Base-by-base conservation (phyloP, 2,797 vertebrate genomes). In the Typhlichthys subterraneus region DNA sequence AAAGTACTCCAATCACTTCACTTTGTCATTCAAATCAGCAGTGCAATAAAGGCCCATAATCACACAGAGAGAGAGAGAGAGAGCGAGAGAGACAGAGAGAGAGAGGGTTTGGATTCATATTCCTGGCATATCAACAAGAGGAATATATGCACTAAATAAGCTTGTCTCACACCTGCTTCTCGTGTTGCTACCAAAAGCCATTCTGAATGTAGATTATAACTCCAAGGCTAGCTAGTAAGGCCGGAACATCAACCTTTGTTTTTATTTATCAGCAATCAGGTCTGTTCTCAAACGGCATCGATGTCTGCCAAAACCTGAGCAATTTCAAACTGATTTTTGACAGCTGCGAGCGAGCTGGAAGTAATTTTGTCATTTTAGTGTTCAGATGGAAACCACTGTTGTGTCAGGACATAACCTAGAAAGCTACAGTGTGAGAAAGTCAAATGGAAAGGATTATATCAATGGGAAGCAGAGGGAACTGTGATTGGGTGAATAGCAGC, bases 1-100 rank as follows among this genome's bases (percentile, higher is more conserved):
- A 38, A 70, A 75, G 69, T 61, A 38, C 53, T 53, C 65, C 73
- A 77, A 70, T 76, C 77, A 75, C 72, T 79, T 57, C 54, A 71
- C 48, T 33, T 63, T 49, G 63, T 78, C 67, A 13, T 47, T 70
- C 69, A 72, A 72, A 70, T 72, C 72, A 64, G 29, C 59, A 57
- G 48, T 15, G 52, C 51, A 53, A 57, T 69, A 66, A 57, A 29
- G 38, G 48, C 42, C 73, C 58, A 45, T 74, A 59, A 74, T 64
- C 53, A 50, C 53, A 38, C 19, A 1, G 49, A 0, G 61, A 52
- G 49, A 50, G 9, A 50, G 48, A 48, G 9, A 48, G 47, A 12
- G 47, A 48, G 8, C 13, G 47, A 48, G 9, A 48, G 47, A 48
- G 47, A 5, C 13, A 1, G 48, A 50, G 48, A 1, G 48, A 0